Evolutionary conservation across 2,113 vertebrate genomes (phyloP).

Genomic region (Numida meleagris): DNA sequence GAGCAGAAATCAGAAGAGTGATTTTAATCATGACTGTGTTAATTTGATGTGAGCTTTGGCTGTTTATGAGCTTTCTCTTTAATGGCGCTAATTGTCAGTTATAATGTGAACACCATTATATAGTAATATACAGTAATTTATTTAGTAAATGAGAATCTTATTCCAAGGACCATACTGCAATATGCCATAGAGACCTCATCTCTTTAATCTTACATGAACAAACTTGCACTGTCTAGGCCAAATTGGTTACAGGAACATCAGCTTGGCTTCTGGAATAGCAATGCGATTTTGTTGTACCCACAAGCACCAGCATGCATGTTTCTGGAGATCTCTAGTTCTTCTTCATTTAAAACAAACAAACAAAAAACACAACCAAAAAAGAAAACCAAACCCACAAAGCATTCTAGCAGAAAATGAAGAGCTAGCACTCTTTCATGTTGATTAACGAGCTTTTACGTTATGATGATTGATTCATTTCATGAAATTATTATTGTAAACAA

Average conservation of each 20-base stretch:
- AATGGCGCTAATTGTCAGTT: conserved; percentile 76
- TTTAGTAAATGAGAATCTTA: conserved; percentile 74
- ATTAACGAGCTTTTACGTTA: not conserved
- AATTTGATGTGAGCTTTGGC: conserved; percentile 76
- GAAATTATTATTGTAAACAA: conserved; percentile 19
- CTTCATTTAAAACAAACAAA: not conserved
- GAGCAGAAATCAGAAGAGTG: conserved; percentile 74
- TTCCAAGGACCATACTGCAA: conserved; percentile 66
- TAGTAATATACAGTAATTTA: conserved; percentile 75
- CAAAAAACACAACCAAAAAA: not conserved
- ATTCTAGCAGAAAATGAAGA: not conserved
- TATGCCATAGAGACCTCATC: conserved; percentile 58
- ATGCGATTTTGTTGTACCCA: not conserved
- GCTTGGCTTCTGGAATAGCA: not conserved
- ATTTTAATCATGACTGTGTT: conserved; percentile 76
- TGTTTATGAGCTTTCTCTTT: conserved; percentile 74
- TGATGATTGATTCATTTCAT: conserved; percentile 8
- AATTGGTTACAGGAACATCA: conserved; percentile 8
- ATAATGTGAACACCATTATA: conserved; percentile 74
- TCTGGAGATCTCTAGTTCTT: not conserved
- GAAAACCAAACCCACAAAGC: not conserved
- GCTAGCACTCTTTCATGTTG: not conserved
- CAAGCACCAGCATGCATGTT: not conserved
- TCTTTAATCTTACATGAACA: conserved; percentile 57
- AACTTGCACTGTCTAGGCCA: conserved; percentile 51